Percentiles rank a stretch among this genome's conserved stretches.
Evolutionary conservation across 2,797 vertebrate genomes (phyloP).

Genomic region (Garrulus glandarius): DNA sequence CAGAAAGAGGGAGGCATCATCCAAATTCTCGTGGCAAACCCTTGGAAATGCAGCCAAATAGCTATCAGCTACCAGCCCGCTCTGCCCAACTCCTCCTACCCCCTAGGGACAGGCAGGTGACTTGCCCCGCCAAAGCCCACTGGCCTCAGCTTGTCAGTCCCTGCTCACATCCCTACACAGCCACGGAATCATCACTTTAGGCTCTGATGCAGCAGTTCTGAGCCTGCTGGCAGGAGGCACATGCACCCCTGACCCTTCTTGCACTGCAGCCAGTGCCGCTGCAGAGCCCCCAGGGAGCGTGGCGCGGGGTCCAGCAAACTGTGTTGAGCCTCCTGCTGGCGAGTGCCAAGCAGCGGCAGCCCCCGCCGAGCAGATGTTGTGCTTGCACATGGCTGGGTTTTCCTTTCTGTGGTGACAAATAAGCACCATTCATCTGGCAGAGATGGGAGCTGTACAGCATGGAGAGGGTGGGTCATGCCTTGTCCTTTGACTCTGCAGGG

Average conservation of each 20-base stretch:
- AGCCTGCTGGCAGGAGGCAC: background rate
- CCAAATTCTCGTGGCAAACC: background rate
- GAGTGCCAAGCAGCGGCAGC: background rate
- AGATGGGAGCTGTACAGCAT: background rate
- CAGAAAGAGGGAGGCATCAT: background rate
- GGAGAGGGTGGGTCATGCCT: background rate
- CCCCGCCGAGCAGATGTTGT: background rate
- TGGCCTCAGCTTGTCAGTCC: background rate
- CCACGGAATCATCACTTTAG: background rate
- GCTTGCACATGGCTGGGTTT: constrained; percentile 37
- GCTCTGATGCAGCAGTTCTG: background rate
- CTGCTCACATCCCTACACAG: background rate
- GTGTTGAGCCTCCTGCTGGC: background rate
- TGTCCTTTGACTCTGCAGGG: background rate
- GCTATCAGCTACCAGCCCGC: background rate
- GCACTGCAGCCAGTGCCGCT: background rate
- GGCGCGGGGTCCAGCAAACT: fast-evolving
- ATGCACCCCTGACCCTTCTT: fast-evolving
- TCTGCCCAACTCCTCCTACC: background rate
- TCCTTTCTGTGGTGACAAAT: constrained; percentile 5
- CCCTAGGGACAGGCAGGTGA: background rate
- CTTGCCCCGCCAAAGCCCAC: fast-evolving
- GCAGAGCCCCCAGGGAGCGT: background rate
- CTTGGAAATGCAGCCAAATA: background rate
- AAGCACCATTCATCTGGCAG: constrained; percentile 8